These are phyloP conservation scores for Ostrea edulis DNA, from an alignment of 1,140 invertebrate species.

Conservation along the genomic window DNA sequence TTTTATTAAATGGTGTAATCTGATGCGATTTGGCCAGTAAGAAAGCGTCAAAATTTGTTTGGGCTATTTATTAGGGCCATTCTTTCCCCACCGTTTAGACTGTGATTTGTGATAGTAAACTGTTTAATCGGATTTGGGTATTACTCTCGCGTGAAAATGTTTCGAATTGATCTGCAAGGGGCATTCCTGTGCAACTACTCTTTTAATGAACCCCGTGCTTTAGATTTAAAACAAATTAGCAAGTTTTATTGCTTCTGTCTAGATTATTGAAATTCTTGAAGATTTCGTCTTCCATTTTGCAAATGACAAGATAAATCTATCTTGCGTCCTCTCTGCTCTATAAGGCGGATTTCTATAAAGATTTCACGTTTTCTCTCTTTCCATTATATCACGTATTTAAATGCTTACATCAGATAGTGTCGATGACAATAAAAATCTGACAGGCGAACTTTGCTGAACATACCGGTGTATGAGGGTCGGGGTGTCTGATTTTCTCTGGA, in stretches of 20 bases:
- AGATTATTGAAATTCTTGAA: conserved; percentile 27
- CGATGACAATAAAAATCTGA: background rate
- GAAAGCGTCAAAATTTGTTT: conserved; percentile 29
- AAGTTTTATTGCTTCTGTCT: background rate
- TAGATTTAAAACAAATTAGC: conserved; percentile 21
- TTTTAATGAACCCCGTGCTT: background rate
- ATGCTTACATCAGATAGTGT: background rate
- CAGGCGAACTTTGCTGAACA: background rate
- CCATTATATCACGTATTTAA: background rate
- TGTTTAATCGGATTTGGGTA: background rate
- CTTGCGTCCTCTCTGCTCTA: background rate
- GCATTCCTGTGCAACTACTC: background rate
- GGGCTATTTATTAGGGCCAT: conserved; percentile 24
- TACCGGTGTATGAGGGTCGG: background rate
- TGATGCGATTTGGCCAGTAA: background rate
- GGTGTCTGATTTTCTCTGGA: conserved; percentile 15
- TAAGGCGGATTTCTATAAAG: background rate
- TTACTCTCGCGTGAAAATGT: conserved; percentile 1
- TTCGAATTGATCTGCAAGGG: background rate
- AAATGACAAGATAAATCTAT: background rate
- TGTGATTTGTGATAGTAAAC: conserved; percentile 23
- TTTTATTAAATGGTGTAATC: conserved; percentile 26
- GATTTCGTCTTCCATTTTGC: background rate
- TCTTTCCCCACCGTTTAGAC: background rate
- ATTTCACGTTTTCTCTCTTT: background rate